Evolutionary conservation across 53 echinoderm and acorn worm genomes (phyloP).

Genomic region (Astropecten irregularis): DNA sequence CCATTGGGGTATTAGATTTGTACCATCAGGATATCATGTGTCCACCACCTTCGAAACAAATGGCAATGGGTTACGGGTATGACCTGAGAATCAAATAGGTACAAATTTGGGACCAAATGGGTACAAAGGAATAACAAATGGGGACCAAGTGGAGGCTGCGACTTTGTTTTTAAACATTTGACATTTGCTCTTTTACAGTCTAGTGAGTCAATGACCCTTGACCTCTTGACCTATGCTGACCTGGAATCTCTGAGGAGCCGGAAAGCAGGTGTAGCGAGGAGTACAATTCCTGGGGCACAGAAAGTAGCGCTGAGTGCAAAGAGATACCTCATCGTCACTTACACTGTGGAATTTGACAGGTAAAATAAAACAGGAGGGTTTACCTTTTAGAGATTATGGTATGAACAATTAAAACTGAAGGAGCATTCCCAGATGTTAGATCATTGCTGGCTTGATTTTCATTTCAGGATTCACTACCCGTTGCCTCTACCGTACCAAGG

Average conservation of each 20-base stretch:
- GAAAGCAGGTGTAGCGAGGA: constrained; percentile 74
- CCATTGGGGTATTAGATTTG: no score
- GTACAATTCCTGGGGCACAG: constrained; percentile 83
- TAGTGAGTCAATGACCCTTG: constrained; percentile 87
- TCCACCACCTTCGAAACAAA: no score
- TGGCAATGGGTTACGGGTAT: no score
- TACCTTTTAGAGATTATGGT: no score
- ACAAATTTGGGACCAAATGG: no score
- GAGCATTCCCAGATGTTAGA: not conserved
- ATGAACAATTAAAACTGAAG: no score
- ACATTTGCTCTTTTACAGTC: constrained; percentile 44
- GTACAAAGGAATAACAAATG: no score
- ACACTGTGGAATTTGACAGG: constrained; percentile 99
- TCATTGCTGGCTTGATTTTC: no score
- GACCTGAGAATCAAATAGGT: no score
- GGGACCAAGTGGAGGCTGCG: no score
- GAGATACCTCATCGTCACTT: constrained; percentile 96
- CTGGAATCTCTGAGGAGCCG: constrained; percentile 82
- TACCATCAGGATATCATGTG: no score
- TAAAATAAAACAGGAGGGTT: constrained; percentile 9
- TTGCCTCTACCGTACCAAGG: constrained; percentile 93
- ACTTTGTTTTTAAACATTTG: no score
- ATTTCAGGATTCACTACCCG: constrained; percentile 97
- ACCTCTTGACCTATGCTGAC: constrained; percentile 96
- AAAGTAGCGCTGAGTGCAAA: constrained; percentile 92